Evolutionary conservation across 2,888 invertebrate genomes (phyloP).

Genomic region (Archaeoteleia sp.): DNA sequence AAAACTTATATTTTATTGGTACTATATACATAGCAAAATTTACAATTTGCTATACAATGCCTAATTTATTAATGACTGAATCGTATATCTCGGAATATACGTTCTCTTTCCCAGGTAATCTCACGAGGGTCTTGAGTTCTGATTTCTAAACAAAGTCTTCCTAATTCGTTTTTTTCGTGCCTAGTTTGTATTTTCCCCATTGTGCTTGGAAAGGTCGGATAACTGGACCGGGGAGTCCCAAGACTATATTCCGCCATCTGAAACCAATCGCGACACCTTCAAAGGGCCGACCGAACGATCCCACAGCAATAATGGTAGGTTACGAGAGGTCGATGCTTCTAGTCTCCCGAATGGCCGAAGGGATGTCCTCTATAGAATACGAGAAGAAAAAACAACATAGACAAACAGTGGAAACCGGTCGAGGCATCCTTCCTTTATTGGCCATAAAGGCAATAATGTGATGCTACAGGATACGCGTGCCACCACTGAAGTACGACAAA

Average conservation of each 20-base stretch:
- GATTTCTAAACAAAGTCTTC: slow-evolving; percentile 28
- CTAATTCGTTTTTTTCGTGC: slow-evolving; percentile 31
- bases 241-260: slow-evolving; percentile 69
- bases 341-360: slow-evolving; percentile 19
- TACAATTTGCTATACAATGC: too few relatives aligned
- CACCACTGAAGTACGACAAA: slow-evolving; percentile 67
- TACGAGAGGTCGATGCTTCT: slow-evolving; percentile 43
- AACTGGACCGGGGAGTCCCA: slow-evolving; percentile 74
- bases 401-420: slow-evolving; percentile 53
- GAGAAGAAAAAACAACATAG: slow-evolving; percentile 27
- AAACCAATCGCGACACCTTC: slow-evolving; percentile 74
- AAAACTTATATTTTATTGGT: too few relatives aligned
- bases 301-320: slow-evolving; percentile 66
- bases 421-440: slow-evolving; percentile 70
- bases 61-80: too few relatives aligned
- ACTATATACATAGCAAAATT: too few relatives aligned
- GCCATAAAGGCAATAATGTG: slow-evolving; percentile 74
- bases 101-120: neutral
- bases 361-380: slow-evolving; percentile 23
- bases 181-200: slow-evolving; percentile 28
- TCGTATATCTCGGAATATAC: too few relatives aligned
- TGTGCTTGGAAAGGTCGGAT: slow-evolving; percentile 59
- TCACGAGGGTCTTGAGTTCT: slow-evolving; percentile 45
- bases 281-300: slow-evolving; percentile 61
- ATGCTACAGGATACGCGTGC: slow-evolving; percentile 68